phyloP scores from a whole-genome alignment of 2,113 vertebrate species.

The Cricetomys ansorgei region DNA sequence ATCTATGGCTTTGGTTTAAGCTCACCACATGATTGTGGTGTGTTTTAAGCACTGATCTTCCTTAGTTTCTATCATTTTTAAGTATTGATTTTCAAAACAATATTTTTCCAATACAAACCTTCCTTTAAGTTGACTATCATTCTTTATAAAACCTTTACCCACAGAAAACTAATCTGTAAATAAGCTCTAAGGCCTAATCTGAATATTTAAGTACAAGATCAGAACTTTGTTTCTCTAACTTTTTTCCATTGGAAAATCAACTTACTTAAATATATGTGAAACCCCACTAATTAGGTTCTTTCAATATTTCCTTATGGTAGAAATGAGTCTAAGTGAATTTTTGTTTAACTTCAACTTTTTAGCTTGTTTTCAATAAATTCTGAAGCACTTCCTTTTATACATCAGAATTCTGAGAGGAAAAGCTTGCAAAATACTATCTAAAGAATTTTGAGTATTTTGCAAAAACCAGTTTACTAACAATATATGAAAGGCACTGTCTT shows the following conservation, averaged over 20 bases:
- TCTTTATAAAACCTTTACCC: neutral
- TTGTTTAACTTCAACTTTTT: neutral
- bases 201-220: neutral
- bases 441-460: slow-evolving; percentile 4
- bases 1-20: neutral
- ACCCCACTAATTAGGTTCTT: neutral
- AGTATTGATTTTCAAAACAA: neutral
- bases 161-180: neutral
- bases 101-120: neutral
- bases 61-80: neutral
- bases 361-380: neutral
- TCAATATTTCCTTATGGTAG: neutral
- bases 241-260: neutral
- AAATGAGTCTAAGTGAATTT: neutral
- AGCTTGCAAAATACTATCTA: neutral
- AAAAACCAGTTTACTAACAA: slow-evolving; percentile 3
- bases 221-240: neutral
- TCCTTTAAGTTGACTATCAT: neutral
- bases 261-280: neutral
- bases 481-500: neutral
- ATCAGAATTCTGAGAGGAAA: neutral
- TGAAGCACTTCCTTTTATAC: neutral
- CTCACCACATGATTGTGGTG: neutral
- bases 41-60: neutral
- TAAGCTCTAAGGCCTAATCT: neutral